Conservation (phyloP, 2,113 vertebrate species). For the Eulemur macaco region DNA sequence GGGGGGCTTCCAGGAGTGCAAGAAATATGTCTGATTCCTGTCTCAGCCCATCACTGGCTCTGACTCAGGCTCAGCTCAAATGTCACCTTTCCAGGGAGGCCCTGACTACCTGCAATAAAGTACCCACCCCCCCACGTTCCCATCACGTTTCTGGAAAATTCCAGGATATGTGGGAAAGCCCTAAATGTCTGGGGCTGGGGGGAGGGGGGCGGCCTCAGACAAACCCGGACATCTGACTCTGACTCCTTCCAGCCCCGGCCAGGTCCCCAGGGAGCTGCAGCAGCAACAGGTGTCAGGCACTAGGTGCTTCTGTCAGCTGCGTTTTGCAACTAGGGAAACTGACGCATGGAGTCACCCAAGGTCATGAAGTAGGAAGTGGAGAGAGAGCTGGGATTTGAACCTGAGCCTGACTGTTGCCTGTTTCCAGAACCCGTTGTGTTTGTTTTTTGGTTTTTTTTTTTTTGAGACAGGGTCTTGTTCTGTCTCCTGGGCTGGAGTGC, state of each 20-base stretch:
- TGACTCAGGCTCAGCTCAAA: not conserved
- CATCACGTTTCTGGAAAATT: constrained; percentile 1
- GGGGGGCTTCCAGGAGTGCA: not conserved
- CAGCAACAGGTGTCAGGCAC: not conserved
- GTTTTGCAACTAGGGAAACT: not conserved
- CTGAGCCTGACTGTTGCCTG: too few species aligned
- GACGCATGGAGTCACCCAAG: not conserved
- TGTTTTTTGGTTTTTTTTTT: too few species aligned
- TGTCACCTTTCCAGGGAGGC: not conserved
- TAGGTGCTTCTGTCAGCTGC: not conserved
- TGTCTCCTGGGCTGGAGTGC: too few species aligned
- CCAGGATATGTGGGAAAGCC: not conserved
- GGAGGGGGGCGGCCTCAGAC: not conserved
- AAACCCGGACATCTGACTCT: not conserved
- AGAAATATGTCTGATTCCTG: not conserved
- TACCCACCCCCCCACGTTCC: accelerated
- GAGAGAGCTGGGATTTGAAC: not conserved
- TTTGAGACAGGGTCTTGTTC: too few species aligned
- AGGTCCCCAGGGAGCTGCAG: not conserved
- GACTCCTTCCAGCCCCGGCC: not conserved
- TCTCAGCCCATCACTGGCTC: not conserved
- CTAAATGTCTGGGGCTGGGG: not conserved
- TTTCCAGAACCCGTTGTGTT: too few species aligned
- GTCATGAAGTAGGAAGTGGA: not conserved
- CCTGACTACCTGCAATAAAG: not conserved